These are phyloP conservation scores for Ruditapes philippinarum DNA, from an alignment of 1,140 invertebrate species.

Conservation along the genomic window DNA sequence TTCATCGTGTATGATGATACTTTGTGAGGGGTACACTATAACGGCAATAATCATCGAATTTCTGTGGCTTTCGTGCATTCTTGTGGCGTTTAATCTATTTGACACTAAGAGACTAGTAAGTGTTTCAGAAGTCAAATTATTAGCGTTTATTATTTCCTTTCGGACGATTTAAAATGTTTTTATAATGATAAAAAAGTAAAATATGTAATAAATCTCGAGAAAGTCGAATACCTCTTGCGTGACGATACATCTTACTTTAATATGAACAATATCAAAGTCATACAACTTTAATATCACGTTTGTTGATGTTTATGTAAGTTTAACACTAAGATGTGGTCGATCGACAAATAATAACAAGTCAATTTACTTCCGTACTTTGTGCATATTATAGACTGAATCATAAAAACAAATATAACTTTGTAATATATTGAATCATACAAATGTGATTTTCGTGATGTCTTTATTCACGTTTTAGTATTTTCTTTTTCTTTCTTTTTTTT, in stretches of 20 bases:
- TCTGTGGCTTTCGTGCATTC: constrained; percentile 18
- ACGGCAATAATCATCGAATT: not conserved
- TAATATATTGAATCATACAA: too few relatives aligned
- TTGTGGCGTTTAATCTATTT: constrained; percentile 19
- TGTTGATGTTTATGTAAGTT: not conserved
- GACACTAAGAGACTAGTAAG: not conserved
- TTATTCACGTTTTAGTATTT: too few relatives aligned
- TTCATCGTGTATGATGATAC: not conserved
- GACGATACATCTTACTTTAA: not conserved
- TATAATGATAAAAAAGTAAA: constrained; percentile 25
- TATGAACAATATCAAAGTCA: constrained; percentile 6
- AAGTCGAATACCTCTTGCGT: not conserved
- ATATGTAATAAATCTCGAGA: not conserved
- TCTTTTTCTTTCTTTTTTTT: too few relatives aligned
- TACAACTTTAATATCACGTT: not conserved
- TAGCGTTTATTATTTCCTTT: constrained; percentile 13
- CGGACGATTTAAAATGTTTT: constrained; percentile 38
- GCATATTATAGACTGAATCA: too few relatives aligned
- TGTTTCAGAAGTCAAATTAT: constrained; percentile 20
- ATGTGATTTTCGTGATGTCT: too few relatives aligned
- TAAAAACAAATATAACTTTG: too few relatives aligned
- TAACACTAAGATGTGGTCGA: not conserved
- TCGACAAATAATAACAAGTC: not conserved
- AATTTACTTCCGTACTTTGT: not conserved
- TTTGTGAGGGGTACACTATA: not conserved